Evolutionary conservation across 2,113 vertebrate genomes (phyloP).

Genomic region (Oxygymnocypris stewartii): DNA sequence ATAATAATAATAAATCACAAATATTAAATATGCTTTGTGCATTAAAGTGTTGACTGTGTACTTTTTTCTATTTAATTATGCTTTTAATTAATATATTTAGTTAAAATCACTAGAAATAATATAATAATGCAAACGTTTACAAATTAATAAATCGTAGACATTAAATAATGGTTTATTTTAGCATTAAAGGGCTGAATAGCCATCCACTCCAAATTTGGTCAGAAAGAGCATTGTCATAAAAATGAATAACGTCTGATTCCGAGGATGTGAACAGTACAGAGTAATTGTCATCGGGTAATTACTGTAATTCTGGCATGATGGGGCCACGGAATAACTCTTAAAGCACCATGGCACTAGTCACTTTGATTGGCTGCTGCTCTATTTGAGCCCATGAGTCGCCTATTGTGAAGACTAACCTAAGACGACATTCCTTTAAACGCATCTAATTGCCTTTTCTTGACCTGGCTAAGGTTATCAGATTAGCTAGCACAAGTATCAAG

Average conservation of each 20-base stretch:
- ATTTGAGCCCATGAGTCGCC: background rate
- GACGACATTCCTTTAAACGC: background rate
- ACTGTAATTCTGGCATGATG: background rate
- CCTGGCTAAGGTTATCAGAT: slow-evolving; percentile 22
- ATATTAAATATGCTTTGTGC: background rate
- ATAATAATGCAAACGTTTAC: background rate
- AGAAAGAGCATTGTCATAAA: background rate
- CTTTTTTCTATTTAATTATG: background rate
- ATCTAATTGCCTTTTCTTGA: slow-evolving; percentile 31
- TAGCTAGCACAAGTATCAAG: slow-evolving; percentile 15
- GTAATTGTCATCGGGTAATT: background rate
- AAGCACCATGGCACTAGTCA: background rate
- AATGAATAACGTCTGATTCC: background rate
- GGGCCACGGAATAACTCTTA: background rate
- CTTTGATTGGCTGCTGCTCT: background rate
- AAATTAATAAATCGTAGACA: background rate
- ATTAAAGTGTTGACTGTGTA: background rate
- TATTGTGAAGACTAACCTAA: background rate
- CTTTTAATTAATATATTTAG: background rate
- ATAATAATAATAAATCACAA: background rate
- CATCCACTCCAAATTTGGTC: background rate
- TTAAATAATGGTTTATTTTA: background rate
- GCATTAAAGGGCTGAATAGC: background rate
- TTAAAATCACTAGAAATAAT: background rate
- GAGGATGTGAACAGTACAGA: background rate